Evolutionary conservation across 2,113 vertebrate genomes (phyloP).

Genomic region (Eurypyga helias): DNA sequence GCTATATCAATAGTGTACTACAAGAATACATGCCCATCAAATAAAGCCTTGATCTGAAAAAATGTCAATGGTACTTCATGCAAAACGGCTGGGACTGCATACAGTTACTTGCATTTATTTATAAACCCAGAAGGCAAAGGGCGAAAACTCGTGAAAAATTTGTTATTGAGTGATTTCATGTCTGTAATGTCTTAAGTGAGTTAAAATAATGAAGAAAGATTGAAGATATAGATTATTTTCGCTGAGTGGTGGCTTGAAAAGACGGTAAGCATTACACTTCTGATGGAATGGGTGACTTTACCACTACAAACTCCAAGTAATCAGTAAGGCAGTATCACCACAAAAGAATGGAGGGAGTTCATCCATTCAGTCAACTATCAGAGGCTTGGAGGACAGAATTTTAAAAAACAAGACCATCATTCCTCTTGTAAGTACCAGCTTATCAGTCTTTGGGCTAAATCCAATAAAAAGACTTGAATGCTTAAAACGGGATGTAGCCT

Average conservation of each 20-base stretch:
- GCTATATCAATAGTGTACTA: neutral
- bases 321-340: neutral
- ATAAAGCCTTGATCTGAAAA: neutral
- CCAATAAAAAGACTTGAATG: neutral
- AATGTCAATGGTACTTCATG: neutral
- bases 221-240: neutral
- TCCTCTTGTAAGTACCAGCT: neutral
- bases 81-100: neutral
- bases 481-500: neutral
- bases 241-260: neutral
- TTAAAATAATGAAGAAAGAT: neutral
- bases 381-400: neutral
- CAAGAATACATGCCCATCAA: neutral
- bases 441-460: neutral
- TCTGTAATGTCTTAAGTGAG: neutral
- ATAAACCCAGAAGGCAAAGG: neutral
- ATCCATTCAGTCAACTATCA: neutral
- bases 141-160: neutral
- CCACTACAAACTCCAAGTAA: neutral
- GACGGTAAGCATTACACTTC: accelerated
- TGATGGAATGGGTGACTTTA: neutral
- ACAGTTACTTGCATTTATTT: neutral
- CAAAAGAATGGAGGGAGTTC: neutral
- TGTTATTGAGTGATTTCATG: neutral
- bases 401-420: neutral